phyloP scores from a whole-genome alignment of 2,888 invertebrate genomes.

The Sclerodermus sp. region DNA sequence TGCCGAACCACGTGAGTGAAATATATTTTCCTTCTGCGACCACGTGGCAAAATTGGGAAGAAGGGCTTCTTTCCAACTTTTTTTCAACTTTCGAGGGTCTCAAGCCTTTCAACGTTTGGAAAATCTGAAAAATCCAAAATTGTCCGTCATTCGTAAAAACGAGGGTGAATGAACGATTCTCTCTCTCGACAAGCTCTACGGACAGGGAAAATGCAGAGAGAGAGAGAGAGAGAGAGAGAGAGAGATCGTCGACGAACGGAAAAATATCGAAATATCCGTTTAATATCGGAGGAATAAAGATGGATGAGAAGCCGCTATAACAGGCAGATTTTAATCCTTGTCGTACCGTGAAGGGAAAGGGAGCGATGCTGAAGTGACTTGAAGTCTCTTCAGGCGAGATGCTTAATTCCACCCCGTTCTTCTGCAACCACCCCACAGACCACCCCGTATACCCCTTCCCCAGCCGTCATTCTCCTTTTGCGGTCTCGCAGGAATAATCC shows the following conservation, averaged over 20 bases:
- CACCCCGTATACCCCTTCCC: constrained; percentile 28
- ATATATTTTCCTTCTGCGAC: background rate
- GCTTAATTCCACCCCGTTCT: constrained; percentile 52
- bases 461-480: constrained; percentile 18
- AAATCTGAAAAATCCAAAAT: too few relatives aligned
- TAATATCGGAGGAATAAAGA: constrained; percentile 36
- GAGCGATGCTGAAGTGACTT: constrained; percentile 54
- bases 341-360: constrained; percentile 40
- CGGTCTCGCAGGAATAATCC: constrained; percentile 43
- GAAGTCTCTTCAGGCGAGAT: constrained; percentile 57
- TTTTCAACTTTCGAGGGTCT: too few relatives aligned
- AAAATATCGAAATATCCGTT: constrained; percentile 49
- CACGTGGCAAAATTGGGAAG: background rate
- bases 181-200: too few relatives aligned
- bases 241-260: constrained; percentile 19
- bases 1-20: too few relatives aligned
- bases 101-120: too few relatives aligned
- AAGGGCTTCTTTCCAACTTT: too few relatives aligned
- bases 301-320: constrained; percentile 35
- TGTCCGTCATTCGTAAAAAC: too few relatives aligned
- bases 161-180: too few relatives aligned
- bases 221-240: background rate
- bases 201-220: background rate
- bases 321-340: constrained; percentile 57
- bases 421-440: constrained; percentile 36